Evolutionary conservation across 2,888 invertebrate species (phyloP).

Genomic region (Chironomus riparius): DNA sequence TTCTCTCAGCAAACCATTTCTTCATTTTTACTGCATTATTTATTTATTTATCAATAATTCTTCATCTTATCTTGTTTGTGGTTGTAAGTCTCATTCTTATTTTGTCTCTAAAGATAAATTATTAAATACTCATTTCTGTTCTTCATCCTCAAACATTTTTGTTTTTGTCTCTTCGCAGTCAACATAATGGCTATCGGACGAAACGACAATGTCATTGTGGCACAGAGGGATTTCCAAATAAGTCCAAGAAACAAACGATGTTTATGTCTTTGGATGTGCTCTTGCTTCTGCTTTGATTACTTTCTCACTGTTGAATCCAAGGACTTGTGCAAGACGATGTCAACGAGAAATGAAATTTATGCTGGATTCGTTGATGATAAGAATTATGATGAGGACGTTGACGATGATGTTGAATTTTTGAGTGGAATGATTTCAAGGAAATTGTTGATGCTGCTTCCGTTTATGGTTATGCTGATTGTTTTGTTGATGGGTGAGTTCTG

Average conservation of each 20-base stretch:
- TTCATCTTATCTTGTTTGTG: too few species aligned
- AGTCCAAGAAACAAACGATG: neutral
- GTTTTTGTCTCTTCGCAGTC: too few species aligned
- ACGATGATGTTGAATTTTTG: neutral
- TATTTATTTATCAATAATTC: neutral
- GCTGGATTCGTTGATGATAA: slow-evolving; percentile 11
- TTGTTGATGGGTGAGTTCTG: neutral
- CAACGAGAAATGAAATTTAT: neutral
- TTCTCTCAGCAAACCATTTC: neutral
- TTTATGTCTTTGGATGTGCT: slow-evolving; percentile 16
- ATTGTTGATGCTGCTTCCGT: neutral
- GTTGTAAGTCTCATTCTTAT: too few species aligned
- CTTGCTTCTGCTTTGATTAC: slow-evolving; percentile 2
- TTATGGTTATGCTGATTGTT: neutral
- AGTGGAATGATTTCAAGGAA: neutral
- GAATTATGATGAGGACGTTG: neutral
- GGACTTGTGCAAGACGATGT: slow-evolving; percentile 15
- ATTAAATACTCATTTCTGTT: too few species aligned
- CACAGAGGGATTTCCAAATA: neutral
- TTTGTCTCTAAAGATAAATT: too few species aligned
- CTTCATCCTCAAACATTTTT: too few species aligned
- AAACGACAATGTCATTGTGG: neutral
- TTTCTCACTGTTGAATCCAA: neutral
- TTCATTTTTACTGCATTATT: neutral
- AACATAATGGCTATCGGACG: too few species aligned